Evolutionary conservation across 2,797 vertebrate genomes (phyloP).

Genomic region (Pogoniulus pusillus): DNA sequence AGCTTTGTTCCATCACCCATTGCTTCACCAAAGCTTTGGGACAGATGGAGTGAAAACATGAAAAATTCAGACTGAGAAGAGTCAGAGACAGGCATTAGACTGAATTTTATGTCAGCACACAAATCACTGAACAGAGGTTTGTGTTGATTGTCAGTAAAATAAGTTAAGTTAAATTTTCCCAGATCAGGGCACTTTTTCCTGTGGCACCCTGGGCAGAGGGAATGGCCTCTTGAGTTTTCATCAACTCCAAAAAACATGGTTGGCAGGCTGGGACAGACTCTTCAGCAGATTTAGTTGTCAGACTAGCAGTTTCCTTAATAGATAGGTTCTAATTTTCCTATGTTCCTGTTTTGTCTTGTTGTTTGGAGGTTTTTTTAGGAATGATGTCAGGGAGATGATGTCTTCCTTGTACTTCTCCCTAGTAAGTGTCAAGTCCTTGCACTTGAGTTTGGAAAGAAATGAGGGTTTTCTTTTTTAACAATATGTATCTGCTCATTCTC

Average conservation of each 20-base stretch:
- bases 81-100: not conserved
- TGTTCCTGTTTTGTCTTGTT: not conserved
- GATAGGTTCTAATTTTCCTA: not conserved
- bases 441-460: not conserved
- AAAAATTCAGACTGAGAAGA: not conserved
- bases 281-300: not conserved
- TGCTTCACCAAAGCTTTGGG: not conserved
- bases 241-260: not conserved
- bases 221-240: not conserved
- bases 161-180: not conserved
- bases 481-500: not conserved
- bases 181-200: not conserved
- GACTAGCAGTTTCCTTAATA: not conserved
- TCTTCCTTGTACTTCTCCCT: not conserved
- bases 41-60: not conserved
- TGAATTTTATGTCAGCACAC: not conserved
- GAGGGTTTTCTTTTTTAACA: not conserved
- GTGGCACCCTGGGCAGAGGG: not conserved
- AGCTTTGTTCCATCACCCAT: not conserved
- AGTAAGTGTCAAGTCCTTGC: not conserved
- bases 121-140: not conserved
- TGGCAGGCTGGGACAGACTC: not conserved
- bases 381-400: not conserved
- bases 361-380: fast-evolving
- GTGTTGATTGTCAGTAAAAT: not conserved